phyloP scores from a whole-genome alignment of 2,113 vertebrate species.

The Plectropomus leopardus region DNA sequence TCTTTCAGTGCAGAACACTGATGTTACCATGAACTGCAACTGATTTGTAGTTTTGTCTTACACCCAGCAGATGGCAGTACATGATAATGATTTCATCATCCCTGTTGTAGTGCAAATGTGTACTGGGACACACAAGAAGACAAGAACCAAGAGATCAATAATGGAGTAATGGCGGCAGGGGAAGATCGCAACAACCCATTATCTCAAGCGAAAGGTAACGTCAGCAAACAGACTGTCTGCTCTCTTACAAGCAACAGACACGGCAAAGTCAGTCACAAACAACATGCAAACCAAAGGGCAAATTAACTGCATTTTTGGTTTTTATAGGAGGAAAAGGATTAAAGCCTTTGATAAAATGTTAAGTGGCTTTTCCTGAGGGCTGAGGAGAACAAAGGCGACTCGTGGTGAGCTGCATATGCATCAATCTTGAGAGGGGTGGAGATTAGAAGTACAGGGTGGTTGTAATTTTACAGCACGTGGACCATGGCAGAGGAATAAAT shows the following conservation, averaged over 20 bases:
- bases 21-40: neutral
- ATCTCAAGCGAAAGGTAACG: constrained; percentile 41
- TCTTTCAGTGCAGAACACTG: neutral
- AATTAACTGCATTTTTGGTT: constrained; percentile 5
- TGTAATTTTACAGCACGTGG: constrained; percentile 26
- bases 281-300: constrained; percentile 16
- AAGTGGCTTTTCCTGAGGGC: constrained; percentile 48
- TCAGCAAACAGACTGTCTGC: neutral
- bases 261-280: constrained; percentile 4
- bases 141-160: constrained; percentile 80
- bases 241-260: neutral
- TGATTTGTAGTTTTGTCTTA: constrained; percentile 34
- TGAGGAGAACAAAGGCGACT: constrained; percentile 67
- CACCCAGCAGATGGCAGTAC: constrained; percentile 72
- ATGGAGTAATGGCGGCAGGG: constrained; percentile 77
- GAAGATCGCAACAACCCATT: constrained; percentile 60
- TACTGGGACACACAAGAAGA: constrained; percentile 65
- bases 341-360: constrained; percentile 31
- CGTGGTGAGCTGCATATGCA: constrained; percentile 33
- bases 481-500: constrained; percentile 35
- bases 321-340: constrained; percentile 25
- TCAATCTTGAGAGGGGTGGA: constrained; percentile 36
- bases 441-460: constrained; percentile 34
- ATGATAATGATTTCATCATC: constrained; percentile 14
- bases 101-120: constrained; percentile 43